A percentile compares a stretch with the other conserved stretches of the same genome.
phyloP scores from a whole-genome alignment of 2,888 invertebrate species.

The Drosophila pseudotakahashii region DNA sequence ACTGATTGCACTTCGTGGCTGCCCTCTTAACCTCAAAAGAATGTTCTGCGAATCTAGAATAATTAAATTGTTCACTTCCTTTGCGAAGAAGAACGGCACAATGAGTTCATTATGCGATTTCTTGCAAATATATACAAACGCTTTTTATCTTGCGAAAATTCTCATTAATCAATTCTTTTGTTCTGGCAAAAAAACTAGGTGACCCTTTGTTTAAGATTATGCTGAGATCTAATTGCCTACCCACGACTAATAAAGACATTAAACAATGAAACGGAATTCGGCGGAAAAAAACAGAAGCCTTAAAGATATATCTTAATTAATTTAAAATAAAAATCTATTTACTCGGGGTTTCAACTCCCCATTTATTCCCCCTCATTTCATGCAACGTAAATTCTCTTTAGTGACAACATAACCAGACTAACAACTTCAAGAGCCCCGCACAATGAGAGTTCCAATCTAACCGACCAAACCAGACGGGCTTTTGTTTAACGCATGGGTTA shows the following conservation, averaged over 20 bases:
- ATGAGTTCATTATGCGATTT: conserved; percentile 65
- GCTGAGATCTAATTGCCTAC: conserved; percentile 49
- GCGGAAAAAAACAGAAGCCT: not conserved
- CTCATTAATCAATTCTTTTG: conserved; percentile 77
- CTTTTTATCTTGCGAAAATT: conserved; percentile 57
- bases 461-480: conserved; percentile 41
- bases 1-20: conserved; percentile 31
- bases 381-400: conserved; percentile 15
- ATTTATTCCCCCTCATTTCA: not conserved
- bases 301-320: too few relatives aligned
- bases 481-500: conserved; percentile 74
- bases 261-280: conserved; percentile 41
- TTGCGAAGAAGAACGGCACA: conserved; percentile 48
- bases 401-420: conserved; percentile 41
- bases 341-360: not conserved
- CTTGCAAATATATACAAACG: conserved; percentile 31
- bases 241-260: conserved; percentile 1
- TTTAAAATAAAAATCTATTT: not conserved
- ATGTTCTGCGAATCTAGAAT: conserved; percentile 44
- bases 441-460: conserved; percentile 25
- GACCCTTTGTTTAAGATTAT: conserved; percentile 67
- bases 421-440: conserved; percentile 27
- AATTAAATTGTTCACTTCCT: conserved; percentile 77
- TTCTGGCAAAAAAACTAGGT: conserved; percentile 63
- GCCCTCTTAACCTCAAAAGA: conserved; percentile 68